Conservation (phyloP, 2,888 invertebrate species). For the Sialis fuliginosa region DNA sequence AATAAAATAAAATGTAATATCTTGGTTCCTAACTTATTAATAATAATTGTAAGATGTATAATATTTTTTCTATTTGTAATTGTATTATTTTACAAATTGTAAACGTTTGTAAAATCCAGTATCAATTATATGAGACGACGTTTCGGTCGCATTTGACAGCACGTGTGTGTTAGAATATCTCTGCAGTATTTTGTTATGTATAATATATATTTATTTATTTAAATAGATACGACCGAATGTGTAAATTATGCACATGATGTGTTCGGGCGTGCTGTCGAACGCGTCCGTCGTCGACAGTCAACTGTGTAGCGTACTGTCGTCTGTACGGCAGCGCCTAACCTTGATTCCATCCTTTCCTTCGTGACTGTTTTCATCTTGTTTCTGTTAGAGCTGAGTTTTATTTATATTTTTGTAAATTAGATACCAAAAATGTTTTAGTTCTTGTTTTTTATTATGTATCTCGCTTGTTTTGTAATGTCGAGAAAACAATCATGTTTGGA, state of each 20-base stretch:
- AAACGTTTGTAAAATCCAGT: conserved; percentile 1
- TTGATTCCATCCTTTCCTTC: no score
- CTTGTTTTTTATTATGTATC: background rate
- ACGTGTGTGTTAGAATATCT: background rate
- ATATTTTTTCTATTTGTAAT: conserved; percentile 13
- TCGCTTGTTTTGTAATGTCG: background rate
- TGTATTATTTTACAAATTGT: conserved; percentile 20
- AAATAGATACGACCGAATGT: background rate
- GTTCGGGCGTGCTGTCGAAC: no score
- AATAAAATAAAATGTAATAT: conserved; percentile 1
- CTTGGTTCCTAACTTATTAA: conserved; percentile 27
- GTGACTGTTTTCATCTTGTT: no score
- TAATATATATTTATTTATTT: background rate
- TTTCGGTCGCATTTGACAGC: no score
- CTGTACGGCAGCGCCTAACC: no score
- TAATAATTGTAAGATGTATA: conserved; percentile 12
- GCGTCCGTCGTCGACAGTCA: no score
- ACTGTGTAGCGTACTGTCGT: no score
- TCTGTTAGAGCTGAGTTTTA: background rate
- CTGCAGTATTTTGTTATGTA: background rate
- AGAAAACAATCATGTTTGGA: background rate
- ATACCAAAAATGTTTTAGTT: background rate
- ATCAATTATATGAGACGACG: background rate
- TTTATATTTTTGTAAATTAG: background rate
- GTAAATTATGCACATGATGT: no score